Evolutionary conservation across 2,888 invertebrate species (phyloP).

Genomic region (Shargacucullia verbasci): DNA sequence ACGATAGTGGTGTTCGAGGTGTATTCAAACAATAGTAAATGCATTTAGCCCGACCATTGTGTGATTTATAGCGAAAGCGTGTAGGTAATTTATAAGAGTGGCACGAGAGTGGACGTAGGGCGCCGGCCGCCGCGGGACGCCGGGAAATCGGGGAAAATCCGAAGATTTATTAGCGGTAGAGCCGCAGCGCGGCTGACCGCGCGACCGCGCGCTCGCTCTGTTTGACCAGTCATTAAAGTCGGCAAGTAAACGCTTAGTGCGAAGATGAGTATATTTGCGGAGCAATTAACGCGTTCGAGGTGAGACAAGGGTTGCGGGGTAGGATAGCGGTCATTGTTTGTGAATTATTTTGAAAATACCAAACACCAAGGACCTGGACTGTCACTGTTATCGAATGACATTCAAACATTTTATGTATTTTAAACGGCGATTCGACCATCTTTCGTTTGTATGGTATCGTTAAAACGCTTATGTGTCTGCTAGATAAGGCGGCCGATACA

Average conservation of each 20-base stretch:
- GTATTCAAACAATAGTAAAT: conserved; percentile 87
- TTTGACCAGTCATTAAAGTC: conserved; percentile 88
- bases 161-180: conserved; percentile 85
- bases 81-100: conserved; percentile 88
- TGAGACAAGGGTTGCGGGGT: conserved; percentile 82
- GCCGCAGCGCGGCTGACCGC: conserved; percentile 79
- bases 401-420: conserved; percentile 45
- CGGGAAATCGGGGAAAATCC: conserved; percentile 87
- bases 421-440: conserved; percentile 60
- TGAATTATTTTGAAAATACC: conserved; percentile 67
- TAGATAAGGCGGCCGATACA: conserved; percentile 80
- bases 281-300: conserved; percentile 86
- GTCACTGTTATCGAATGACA: conserved; percentile 46
- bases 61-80: conserved; percentile 87
- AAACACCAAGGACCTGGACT: conserved; percentile 38
- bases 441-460: conserved; percentile 69
- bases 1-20: conserved; percentile 75
- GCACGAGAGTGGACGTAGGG: conserved; percentile 76
- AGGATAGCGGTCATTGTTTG: conserved; percentile 75
- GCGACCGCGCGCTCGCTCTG: conserved; percentile 73
- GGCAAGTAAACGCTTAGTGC: conserved; percentile 85
- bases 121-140: conserved; percentile 75
- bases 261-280: conserved; percentile 88
- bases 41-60: conserved; percentile 85
- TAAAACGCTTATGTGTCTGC: conserved; percentile 73